These are phyloP conservation scores for Sebastes iracundus DNA, from an alignment of 2,797 vertebrate genomes.

Conservation along the genomic window DNA sequence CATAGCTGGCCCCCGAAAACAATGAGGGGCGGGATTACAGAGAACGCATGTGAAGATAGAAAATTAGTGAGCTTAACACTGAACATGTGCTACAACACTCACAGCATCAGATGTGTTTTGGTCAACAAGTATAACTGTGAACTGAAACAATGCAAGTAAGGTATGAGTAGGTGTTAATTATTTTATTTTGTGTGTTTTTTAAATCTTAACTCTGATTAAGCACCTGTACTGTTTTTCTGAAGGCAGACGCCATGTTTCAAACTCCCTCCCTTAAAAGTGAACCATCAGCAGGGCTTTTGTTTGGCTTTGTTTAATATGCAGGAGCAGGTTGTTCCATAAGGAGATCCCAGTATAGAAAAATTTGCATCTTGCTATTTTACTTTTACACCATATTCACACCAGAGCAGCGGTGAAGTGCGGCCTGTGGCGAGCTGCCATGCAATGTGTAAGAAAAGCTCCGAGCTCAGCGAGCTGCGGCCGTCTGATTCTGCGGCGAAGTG, in stretches of 20 bases:
- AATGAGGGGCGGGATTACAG: slow-evolving; percentile 56
- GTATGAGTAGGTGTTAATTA: not conserved
- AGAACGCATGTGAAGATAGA: slow-evolving; percentile 20
- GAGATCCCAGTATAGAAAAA: too few species aligned
- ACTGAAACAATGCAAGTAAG: not conserved
- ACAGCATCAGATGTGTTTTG: not conserved
- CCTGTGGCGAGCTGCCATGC: too few species aligned
- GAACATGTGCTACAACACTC: slow-evolving; percentile 6
- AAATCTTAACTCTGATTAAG: not conserved
- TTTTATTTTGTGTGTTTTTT: not conserved
- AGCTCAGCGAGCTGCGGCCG: too few species aligned
- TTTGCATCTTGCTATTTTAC: too few species aligned
- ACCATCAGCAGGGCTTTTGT: too few species aligned
- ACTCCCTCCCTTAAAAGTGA: too few species aligned
- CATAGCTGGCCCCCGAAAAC: slow-evolving; percentile 49
- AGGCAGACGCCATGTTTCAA: not conserved
- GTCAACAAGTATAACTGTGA: not conserved
- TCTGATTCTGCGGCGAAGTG: too few species aligned
- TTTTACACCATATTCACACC: too few species aligned
- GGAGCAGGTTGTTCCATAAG: too few species aligned
- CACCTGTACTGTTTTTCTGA: not conserved
- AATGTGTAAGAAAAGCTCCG: too few species aligned
- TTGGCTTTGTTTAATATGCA: too few species aligned
- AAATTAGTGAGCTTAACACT: slow-evolving; percentile 31
- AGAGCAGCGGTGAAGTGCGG: too few species aligned